Conservation (phyloP, 2,888 invertebrate species). For the Thymelicus lineola region DNA sequence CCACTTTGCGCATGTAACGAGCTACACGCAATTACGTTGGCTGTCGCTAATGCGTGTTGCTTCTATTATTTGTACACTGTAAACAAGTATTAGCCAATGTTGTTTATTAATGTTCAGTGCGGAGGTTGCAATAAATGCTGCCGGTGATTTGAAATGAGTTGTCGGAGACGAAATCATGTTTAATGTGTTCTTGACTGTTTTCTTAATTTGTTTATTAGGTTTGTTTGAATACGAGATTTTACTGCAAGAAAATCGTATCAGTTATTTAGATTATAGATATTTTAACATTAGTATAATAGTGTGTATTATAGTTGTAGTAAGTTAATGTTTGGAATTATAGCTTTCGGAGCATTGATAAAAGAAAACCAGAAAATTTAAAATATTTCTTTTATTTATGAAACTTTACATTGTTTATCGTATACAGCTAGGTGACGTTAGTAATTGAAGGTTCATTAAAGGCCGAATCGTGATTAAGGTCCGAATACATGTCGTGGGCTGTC, state of each 20-base stretch:
- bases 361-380: too few species aligned
- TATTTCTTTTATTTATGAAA: too few species aligned
- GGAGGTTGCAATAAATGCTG: conserved; percentile 4
- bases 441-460: conserved; percentile 35
- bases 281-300: too few species aligned
- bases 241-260: too few species aligned
- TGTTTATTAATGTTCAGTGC: conserved; percentile 18
- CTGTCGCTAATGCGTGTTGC: conserved; percentile 6
- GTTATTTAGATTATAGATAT: too few species aligned
- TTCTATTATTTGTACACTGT: conserved; percentile 16
- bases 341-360: too few species aligned
- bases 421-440: background rate
- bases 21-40: conserved; percentile 26
- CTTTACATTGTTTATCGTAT: background rate
- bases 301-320: too few species aligned
- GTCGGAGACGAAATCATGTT: background rate
- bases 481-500: background rate
- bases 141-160: conserved; percentile 6
- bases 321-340: too few species aligned
- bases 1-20: conserved; percentile 35
- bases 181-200: background rate
- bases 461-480: conserved; percentile 39
- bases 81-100: conserved; percentile 28
- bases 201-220: too few species aligned
- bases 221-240: too few species aligned